These are phyloP conservation scores for Chrysogorgia sp. DNA, from an alignment of 92 coral and sea anemone genomes.

Conservation along the genomic window DNA sequence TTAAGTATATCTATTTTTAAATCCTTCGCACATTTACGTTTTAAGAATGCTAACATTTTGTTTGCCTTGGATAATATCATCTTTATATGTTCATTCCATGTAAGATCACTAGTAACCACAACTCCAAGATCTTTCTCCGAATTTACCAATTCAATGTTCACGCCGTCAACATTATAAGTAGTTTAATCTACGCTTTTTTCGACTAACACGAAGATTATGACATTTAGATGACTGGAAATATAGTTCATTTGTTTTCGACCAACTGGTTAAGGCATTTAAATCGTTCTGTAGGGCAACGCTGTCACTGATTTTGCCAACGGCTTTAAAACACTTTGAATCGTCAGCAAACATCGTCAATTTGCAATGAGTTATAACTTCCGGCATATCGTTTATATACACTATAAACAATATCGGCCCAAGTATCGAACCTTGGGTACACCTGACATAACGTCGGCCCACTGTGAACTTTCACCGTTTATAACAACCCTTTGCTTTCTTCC, in stretches of 20 bases:
- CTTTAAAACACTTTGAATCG: slow-evolving; percentile 38
- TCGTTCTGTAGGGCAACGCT: slow-evolving; percentile 27
- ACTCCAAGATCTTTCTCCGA: slow-evolving; percentile 17
- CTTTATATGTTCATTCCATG: slow-evolving; percentile 18
- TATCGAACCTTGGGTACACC: slow-evolving; percentile 12
- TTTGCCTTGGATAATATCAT: slow-evolving; percentile 25
- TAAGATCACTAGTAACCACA: slow-evolving; percentile 19
- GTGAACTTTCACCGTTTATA: slow-evolving; percentile 46
- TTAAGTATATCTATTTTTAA: slow-evolving; percentile 1
- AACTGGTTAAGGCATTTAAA: slow-evolving; percentile 17
- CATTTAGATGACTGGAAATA: slow-evolving; percentile 43
- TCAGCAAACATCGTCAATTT: slow-evolving; percentile 38
- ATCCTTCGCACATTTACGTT: slow-evolving; percentile 30
- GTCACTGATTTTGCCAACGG: slow-evolving; percentile 1
- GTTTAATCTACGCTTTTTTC: slow-evolving; percentile 1
- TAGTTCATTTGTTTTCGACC: slow-evolving; percentile 38
- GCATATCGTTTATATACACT: slow-evolving; percentile 12
- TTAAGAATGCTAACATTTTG: slow-evolving; percentile 22
- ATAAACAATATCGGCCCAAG: slow-evolving; percentile 25
- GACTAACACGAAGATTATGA: slow-evolving; percentile 18
- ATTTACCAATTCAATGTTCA: slow-evolving; percentile 3
- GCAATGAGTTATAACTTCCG: slow-evolving; percentile 1
- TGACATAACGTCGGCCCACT: slow-evolving; percentile 11
- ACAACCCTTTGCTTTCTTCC: slow-evolving; percentile 54
- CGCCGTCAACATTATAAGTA: neutral